phyloP scores from a whole-genome alignment of 2,113 vertebrate genomes.

The Clarias batrachus region DNA sequence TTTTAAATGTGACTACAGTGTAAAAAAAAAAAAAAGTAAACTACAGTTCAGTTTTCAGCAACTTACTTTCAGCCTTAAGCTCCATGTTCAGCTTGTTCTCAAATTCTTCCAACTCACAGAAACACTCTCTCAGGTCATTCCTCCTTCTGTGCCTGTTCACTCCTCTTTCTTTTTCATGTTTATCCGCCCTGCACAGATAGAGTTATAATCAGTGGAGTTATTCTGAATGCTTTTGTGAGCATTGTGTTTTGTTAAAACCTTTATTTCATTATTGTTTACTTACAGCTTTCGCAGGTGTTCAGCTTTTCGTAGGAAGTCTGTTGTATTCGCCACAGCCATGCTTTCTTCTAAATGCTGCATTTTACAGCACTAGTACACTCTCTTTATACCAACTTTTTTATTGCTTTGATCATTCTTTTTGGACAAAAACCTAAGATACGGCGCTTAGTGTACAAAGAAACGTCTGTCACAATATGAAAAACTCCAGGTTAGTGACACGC shows the following conservation, averaged over 20 bases:
- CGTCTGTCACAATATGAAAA: neutral
- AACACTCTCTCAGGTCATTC: slow-evolving; percentile 73
- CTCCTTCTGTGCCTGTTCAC: slow-evolving; percentile 74
- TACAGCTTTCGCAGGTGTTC: slow-evolving; percentile 81
- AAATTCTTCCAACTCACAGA: slow-evolving; percentile 75
- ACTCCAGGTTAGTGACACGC: too few relatives aligned
- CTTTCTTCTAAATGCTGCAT: neutral
- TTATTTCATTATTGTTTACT: slow-evolving; percentile 42
- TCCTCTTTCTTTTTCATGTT: slow-evolving; percentile 81
- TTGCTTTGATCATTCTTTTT: neutral
- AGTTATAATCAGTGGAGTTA: neutral
- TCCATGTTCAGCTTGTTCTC: slow-evolving; percentile 73
- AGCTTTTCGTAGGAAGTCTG: slow-evolving; percentile 76
- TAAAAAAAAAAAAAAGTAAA: neutral
- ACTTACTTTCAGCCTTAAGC: slow-evolving; percentile 80
- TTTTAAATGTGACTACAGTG: neutral
- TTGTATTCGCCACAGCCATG: slow-evolving; percentile 59
- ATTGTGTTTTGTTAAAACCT: neutral
- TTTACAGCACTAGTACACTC: neutral
- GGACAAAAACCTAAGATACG: neutral
- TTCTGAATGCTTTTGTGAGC: too few relatives aligned
- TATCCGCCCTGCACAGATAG: slow-evolving; percentile 73
- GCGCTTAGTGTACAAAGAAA: neutral
- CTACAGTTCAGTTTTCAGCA: neutral
- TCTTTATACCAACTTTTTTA: neutral